Base-by-base conservation (phyloP, 2,888 invertebrate species). In the Catonia carolina region DNA sequence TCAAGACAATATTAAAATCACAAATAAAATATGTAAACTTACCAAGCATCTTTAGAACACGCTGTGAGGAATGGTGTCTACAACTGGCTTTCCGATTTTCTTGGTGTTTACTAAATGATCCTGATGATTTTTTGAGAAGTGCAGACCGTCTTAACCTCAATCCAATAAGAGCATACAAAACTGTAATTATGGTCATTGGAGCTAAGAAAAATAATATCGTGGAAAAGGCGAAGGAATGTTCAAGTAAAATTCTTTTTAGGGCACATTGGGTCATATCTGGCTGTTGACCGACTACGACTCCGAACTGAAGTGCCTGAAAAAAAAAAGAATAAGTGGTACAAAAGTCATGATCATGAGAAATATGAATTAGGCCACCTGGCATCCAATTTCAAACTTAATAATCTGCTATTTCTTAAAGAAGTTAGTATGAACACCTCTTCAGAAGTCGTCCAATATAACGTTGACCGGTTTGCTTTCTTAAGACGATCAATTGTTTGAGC, bases 41-140 rank as follows among this genome's bases (percentile, higher is more conserved):
- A 87, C 87, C 84, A 56, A 87, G 73, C 87, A 87, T 87, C 73
- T 85, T 85, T 14, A 87, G 72, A 17, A 87, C 85, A 62, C 85
- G 73, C 56, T 78, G 78, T 1, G 85, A 84, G 1, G 84, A 83
- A 66, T 79, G 79, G 61, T 67, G 65, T n/a, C 60, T 53, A 48
- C 59, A 60, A 18, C 51, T 55, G 17, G 53, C 35, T 22, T 52
- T 52, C 36, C 61, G 47, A 12, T 22, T 49, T 36, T 59, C 52
- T 49, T 64, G 60, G 22, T 60, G 60, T 50, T 55, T 50, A 54
- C 61, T 60, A 14, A 61, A 62, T 2, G 62, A 62, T 1, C 63
- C 62, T 0, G 62, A 60, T 1, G 57, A 57, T 51, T 60, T 54
- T 15, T 63, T 64, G 41, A 66, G 55, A 33, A 63, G 63, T 60